Percentiles rank a stretch among this genome's conserved stretches.
phyloP scores from a whole-genome alignment of 2,113 vertebrate genomes.

The Boleophthalmus pectinirostris region DNA sequence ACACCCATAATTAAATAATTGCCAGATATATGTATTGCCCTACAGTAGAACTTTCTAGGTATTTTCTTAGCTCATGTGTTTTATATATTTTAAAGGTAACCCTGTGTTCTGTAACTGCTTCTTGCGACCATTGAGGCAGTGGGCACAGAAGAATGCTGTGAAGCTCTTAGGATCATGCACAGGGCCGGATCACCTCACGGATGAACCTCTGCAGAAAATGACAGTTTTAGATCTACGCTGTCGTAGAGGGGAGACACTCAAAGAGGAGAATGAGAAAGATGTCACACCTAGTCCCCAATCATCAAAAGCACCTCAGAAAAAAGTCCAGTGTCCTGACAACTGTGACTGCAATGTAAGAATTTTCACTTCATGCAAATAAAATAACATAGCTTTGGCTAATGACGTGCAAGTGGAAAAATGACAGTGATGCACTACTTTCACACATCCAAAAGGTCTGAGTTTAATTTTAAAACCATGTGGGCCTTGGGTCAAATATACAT shows the following conservation, averaged over 20 bases:
- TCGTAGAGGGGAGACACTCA: conserved; percentile 1
- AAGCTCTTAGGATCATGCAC: conserved; percentile 78
- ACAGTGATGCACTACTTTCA: not conserved
- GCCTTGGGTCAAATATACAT: not conserved
- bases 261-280: conserved; percentile 54
- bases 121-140: conserved; percentile 81
- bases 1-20: too few species aligned
- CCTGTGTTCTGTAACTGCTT: conserved; percentile 88
- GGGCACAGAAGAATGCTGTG: conserved; percentile 72
- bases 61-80: not conserved
- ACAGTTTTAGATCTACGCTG: conserved; percentile 76
- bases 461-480: too few species aligned
- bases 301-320: conserved; percentile 8
- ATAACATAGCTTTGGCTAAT: not conserved
- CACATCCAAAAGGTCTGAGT: not conserved
- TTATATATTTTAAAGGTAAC: conserved; percentile 73
- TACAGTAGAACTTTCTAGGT: not conserved
- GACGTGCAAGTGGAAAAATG: not conserved
- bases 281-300: not conserved
- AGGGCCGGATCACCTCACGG: conserved; percentile 77
- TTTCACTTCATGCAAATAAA: not conserved
- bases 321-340: conserved; percentile 70
- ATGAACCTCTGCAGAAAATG: conserved; percentile 78
- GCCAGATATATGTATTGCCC: not conserved
- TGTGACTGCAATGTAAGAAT: conserved; percentile 78